Base-by-base conservation (phyloP, 2,113 vertebrate genomes). In the Eptatretus burgeri region DNA sequence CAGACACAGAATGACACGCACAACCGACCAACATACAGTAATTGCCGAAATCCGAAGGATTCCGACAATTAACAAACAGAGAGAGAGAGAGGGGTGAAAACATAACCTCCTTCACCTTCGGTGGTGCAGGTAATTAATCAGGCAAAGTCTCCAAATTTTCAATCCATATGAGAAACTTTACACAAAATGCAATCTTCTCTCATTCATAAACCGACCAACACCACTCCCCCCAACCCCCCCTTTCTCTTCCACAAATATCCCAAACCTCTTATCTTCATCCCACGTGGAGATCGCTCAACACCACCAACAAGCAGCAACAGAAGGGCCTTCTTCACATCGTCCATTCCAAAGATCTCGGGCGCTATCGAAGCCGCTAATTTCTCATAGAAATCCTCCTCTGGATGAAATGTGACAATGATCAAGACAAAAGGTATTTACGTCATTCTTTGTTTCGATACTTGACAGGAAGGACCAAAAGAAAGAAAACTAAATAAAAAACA, bases 321-420 rank as follows among this genome's bases (percentile, higher is more conserved):
- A 53, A 93, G 75, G 0, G 85, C 85, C 50, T 94, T 94, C 74
- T 94, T 94, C 11, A 94, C 85, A 0, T 94, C 88, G 66, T 93
- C 84, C 1, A 87, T 84, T 5, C 88, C 86, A 0, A 81, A 94
- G 66, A 94, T 93, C 74, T 91, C 86, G 0, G 88, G 88, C 1
- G 84, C 86, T 0, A 93, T 93, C 1, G 86, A 93, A 1, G 81
- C 76, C 0, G 86, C 80, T 13, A 93, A 71, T 64, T 85, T 86
- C 64, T 84, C 82, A 10, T 91, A 93, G 70, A 87, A 91, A 13
- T 83, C 80, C 51, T 93, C 85, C 71, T 85, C 86, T 93, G 68
- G 1, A 65, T 18, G 20, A 17, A 10, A 4, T 41, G 56, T 9
- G 12, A 19, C 56, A 13, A 10, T 19, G 12, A n/a, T n/a, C 10